Conservation (phyloP, 2,888 invertebrate genomes). For the Gryllus longicercus region DNA sequence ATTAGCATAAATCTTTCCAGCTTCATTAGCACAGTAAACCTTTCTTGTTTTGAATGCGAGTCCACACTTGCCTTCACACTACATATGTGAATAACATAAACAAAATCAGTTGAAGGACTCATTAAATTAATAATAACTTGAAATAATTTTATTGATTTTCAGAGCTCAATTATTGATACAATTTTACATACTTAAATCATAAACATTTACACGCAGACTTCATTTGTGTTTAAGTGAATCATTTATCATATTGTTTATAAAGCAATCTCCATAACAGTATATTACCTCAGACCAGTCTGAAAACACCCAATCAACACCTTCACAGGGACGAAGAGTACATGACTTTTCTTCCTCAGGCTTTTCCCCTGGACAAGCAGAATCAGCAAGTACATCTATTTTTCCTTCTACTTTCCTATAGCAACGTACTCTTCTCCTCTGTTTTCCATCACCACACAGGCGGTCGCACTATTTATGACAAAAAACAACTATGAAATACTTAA, state of each 20-base stretch:
- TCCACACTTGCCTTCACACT: constrained; percentile 78
- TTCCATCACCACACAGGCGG: constrained; percentile 86
- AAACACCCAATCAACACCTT: constrained; percentile 86
- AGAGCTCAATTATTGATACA: too few species aligned
- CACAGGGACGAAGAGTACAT: constrained; percentile 79
- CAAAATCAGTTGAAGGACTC: too few species aligned
- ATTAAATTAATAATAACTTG: too few species aligned
- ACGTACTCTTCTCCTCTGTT: constrained; percentile 72
- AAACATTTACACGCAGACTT: neutral
- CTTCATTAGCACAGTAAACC: constrained; percentile 69
- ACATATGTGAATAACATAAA: constrained; percentile 35
- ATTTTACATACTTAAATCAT: too few species aligned
- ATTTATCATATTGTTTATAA: neutral
- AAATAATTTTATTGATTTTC: too few species aligned
- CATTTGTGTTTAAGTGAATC: neutral
- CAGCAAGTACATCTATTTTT: constrained; percentile 62
- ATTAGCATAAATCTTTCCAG: constrained; percentile 64
- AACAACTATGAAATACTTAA: neutral
- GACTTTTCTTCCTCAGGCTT: constrained; percentile 66
- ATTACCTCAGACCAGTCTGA: constrained; percentile 86
- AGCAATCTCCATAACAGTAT: neutral
- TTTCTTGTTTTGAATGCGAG: constrained; percentile 69
- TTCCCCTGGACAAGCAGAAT: constrained; percentile 58
- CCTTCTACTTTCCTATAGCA: constrained; percentile 67
- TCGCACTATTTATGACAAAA: constrained; percentile 63